Conservation (phyloP, 2,113 vertebrate genomes). For the Antechinus stuartii region DNA sequence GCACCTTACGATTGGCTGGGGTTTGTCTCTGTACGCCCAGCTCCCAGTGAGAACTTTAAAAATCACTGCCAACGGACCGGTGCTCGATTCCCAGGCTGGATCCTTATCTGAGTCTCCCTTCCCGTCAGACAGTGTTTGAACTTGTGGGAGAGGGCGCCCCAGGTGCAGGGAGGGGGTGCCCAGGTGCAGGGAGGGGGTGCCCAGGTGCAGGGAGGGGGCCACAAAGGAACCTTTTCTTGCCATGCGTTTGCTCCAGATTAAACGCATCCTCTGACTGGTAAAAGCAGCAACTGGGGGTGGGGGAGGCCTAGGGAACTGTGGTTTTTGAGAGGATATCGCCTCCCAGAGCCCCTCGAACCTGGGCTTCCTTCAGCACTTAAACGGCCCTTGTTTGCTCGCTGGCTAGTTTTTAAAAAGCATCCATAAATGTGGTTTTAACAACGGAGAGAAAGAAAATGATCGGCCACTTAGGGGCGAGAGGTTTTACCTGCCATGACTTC, state of each 20-base stretch:
- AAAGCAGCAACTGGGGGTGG: background rate
- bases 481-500: constrained; percentile 87
- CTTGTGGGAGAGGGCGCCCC: background rate
- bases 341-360: background rate
- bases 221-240: background rate
- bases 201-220: too few relatives aligned
- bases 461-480: background rate
- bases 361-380: background rate
- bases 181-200: too few relatives aligned
- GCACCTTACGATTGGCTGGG: background rate
- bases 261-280: background rate
- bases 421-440: background rate
- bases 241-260: background rate
- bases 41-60: background rate
- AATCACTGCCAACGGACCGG: too few relatives aligned
- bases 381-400: background rate
- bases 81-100: too few relatives aligned
- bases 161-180: too few relatives aligned
- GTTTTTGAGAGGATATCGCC: background rate
- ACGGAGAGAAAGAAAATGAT: background rate
- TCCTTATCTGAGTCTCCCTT: background rate
- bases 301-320: background rate
- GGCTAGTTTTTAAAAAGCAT: background rate
- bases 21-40: background rate
- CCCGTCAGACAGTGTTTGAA: background rate